A percentile compares a stretch with the other conserved stretches of the same genome.
phyloP scores from a whole-genome alignment of 2,888 invertebrate genomes.

The Torymus tubicola region DNA sequence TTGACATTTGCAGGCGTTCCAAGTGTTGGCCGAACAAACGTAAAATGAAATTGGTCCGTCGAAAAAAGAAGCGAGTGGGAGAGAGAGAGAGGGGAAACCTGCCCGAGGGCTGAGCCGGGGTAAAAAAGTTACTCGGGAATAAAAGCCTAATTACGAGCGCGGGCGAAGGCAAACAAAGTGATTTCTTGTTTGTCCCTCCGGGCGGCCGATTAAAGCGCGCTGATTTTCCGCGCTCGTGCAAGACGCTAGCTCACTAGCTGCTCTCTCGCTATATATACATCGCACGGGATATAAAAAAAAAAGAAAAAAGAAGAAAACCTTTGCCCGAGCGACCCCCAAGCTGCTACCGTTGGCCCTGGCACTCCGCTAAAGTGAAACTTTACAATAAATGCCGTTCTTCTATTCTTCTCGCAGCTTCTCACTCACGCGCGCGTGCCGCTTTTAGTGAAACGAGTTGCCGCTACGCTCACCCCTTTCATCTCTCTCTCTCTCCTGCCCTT shows the following conservation, averaged over 20 bases:
- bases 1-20: too few species aligned
- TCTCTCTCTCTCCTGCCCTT: neutral
- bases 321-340: neutral
- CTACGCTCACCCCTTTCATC: neutral
- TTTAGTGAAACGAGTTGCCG: conserved; percentile 53
- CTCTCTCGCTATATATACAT: too few species aligned
- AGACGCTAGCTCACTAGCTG: too few species aligned
- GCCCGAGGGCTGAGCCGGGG: neutral
- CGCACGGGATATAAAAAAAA: too few species aligned
- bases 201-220: conserved; percentile 28
- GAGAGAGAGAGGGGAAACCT: conserved; percentile 4
- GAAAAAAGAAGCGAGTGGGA: neutral
- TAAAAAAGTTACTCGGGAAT: conserved; percentile 14
- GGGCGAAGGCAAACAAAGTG: conserved; percentile 36
- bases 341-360: neutral
- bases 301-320: conserved; percentile 19
- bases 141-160: conserved; percentile 43
- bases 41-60: conserved; percentile 11
- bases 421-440: conserved; percentile 19
- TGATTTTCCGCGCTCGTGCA: conserved; percentile 25
- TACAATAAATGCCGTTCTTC: conserved; percentile 45
- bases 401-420: conserved; percentile 19
- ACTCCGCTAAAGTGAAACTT: conserved; percentile 49
- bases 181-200: conserved; percentile 39
- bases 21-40: neutral